Conservation (phyloP, 2,797 vertebrate genomes). For the Emys orbicularis region DNA sequence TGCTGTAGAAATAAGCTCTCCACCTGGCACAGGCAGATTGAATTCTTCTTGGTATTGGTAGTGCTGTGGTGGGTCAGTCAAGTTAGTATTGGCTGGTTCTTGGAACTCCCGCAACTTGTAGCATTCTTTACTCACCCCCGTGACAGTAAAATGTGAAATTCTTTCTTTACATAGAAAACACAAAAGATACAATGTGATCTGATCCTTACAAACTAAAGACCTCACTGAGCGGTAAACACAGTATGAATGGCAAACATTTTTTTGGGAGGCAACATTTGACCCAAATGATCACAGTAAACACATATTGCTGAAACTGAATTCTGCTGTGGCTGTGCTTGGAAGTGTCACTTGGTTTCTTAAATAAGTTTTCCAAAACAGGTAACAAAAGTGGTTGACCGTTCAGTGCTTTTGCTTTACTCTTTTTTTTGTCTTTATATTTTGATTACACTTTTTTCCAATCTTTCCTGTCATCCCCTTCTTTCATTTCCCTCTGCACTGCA, state of each 20-base stretch:
- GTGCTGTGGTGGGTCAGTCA: neutral
- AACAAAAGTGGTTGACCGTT: neutral
- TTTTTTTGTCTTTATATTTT: neutral
- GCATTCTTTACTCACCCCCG: neutral
- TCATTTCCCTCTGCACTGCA: neutral
- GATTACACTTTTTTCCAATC: neutral
- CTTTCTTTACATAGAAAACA: neutral
- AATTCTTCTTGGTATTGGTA: neutral
- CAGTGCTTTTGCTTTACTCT: constrained; percentile 13
- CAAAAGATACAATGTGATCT: neutral
- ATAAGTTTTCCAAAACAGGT: constrained; percentile 1
- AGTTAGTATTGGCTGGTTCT: constrained; percentile 6
- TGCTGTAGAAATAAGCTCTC: neutral
- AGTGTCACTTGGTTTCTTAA: neutral
- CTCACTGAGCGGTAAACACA: neutral
- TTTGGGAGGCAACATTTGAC: neutral
- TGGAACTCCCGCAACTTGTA: neutral
- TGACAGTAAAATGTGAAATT: neutral
- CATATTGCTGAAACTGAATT: neutral
- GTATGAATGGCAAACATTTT: neutral
- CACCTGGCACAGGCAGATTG: neutral
- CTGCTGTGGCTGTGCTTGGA: neutral
- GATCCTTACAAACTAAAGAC: neutral
- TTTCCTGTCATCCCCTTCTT: neutral
- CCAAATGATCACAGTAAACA: neutral